Evolutionary conservation across 1,140 invertebrate species (phyloP).

Genomic region (Holcopasites calliopsidis): DNA sequence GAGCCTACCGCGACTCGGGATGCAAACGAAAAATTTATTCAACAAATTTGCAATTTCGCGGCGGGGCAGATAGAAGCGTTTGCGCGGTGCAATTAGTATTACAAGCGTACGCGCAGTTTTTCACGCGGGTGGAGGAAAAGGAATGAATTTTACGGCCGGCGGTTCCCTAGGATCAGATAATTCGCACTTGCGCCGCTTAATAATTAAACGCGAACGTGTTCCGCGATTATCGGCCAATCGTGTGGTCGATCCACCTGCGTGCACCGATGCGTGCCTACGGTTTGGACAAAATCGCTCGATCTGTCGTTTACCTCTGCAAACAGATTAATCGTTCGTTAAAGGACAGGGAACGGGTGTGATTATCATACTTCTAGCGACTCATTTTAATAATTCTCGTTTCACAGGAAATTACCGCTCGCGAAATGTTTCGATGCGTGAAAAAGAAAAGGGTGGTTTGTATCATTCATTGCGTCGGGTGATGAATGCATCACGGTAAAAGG

Average conservation of each 20-base stretch:
- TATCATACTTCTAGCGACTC: not conserved
- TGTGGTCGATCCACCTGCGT: conserved; percentile 8
- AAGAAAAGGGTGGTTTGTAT: not conserved
- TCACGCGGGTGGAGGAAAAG: not conserved
- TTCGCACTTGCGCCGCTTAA: conserved; percentile 38
- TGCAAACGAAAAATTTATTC: not conserved
- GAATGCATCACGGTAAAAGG: not conserved
- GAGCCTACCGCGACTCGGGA: not conserved
- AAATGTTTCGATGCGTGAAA: not conserved
- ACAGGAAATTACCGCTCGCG: not conserved
- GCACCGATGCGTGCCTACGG: conserved; percentile 21
- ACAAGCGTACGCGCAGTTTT: not conserved
- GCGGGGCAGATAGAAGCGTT: not conserved
- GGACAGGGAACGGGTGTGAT: not conserved
- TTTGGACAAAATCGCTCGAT: conserved; percentile 41
- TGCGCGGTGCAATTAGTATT: not conserved
- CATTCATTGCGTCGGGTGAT: conserved; percentile 1
- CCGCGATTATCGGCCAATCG: conserved; percentile 46
- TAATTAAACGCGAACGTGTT: conserved; percentile 22
- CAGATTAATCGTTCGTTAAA: conserved; percentile 40
- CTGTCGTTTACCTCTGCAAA: conserved; percentile 40
- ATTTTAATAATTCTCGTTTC: not conserved
- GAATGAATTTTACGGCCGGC: conserved; percentile 35
- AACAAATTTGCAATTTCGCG: not conserved
- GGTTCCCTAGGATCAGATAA: conserved; percentile 53